Evolutionary conservation across 2,888 invertebrate genomes (phyloP).

Genomic region (Elaeidobius kamerunicus): DNA sequence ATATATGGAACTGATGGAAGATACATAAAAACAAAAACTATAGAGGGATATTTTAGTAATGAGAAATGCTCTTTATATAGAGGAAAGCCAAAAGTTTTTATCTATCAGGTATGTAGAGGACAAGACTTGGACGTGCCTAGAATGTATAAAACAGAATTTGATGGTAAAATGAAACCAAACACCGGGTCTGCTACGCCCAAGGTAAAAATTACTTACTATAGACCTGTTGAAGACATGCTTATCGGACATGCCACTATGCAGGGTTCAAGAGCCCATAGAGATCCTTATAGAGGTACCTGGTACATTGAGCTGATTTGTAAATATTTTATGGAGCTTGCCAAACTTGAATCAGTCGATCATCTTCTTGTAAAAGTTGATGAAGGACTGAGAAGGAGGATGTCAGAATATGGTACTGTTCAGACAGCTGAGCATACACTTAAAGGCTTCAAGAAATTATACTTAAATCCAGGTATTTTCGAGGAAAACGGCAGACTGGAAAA

Average conservation of each 20-base stretch:
- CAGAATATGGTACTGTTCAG: constrained; percentile 51
- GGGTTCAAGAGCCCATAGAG: constrained; percentile 59
- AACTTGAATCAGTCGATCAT: constrained; percentile 59
- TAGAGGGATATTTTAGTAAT: constrained; percentile 59
- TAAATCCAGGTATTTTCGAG: constrained; percentile 64
- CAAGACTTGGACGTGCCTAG: constrained; percentile 38
- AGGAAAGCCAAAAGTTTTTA: constrained; percentile 66
- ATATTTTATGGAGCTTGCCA: constrained; percentile 62
- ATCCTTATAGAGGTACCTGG: constrained; percentile 62
- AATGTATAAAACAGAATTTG: constrained; percentile 23
- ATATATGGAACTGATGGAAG: constrained; percentile 60
- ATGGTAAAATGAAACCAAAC: no score
- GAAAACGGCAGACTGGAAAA: constrained; percentile 35
- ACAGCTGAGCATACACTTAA: constrained; percentile 61
- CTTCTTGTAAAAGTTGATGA: constrained; percentile 61
- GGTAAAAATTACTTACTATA: no score
- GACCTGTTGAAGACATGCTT: constrained; percentile 56
- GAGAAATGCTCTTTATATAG: constrained; percentile 53
- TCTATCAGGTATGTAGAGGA: constrained; percentile 65
- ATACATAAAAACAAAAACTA: constrained; percentile 51
- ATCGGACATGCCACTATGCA: constrained; percentile 61
- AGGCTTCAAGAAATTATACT: constrained; percentile 63
- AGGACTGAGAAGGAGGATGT: constrained; percentile 48
- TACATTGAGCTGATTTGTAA: constrained; percentile 65
- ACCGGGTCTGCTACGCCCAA: no score